Evolutionary conservation across 2,797 vertebrate genomes (phyloP), one percentile per base, ranked within the genome.

Genomic region (Paramormyrops hopkinsi): DNA sequence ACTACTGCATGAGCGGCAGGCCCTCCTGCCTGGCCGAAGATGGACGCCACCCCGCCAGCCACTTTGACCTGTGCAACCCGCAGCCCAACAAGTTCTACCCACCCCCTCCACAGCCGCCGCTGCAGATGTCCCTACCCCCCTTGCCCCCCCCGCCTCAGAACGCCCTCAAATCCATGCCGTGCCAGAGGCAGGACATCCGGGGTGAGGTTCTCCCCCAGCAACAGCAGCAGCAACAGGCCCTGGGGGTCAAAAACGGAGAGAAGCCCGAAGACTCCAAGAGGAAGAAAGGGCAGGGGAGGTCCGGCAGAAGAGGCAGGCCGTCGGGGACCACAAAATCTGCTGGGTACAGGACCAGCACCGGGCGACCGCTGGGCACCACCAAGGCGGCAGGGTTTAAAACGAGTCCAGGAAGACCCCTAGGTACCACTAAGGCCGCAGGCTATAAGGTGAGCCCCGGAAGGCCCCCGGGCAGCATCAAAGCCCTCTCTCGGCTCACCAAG

Each of bases 371-470:
- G 89, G 98, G 98, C 90, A 99, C 98, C 94, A 99, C 98, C 94
- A 97, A 98, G 95, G 98, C 98, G 0, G 98, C 98, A 0, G 98
- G 98, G 90, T 99, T 99, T 96, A 99, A 99, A 95, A 99, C 98
- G 90, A 99, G 98, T 96, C 98, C 98, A 14, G 98, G 98, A 88
- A 95, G 98, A 95, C 98, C 98, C 82, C 94, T 99, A 89, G 98
- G 98, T 65, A 99, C 98, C 22, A 99, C 98, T 94, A 97, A 98
- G 95, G 98, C 98, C 3, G 98, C 98, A 0, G 98, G 98, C 90
- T 99, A 99, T 95, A 99, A 99, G 96, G 98, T 99, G 93, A 99
- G 98, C 94, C 98, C 98, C 0, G 98, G 98, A 19, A 96, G 98
- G 91, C 98, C 98, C 92, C 98, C 98, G 33, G 98, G 98, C 94